phyloP scores from a whole-genome alignment of 2,113 vertebrate genomes.

The Copsychus sechellarum region DNA sequence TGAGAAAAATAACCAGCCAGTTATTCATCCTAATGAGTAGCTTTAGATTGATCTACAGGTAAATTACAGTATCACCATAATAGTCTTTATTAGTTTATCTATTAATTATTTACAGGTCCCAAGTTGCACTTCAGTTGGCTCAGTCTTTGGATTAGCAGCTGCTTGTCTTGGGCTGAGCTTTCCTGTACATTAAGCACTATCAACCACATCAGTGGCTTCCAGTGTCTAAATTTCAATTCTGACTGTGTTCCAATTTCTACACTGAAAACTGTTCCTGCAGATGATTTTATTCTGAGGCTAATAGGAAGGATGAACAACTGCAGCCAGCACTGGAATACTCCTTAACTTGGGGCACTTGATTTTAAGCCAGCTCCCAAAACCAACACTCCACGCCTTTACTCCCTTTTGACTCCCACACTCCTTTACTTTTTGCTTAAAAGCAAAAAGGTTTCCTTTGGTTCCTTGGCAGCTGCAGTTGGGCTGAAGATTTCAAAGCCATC shows the following conservation, averaged over 20 bases:
- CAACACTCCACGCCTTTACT: not conserved
- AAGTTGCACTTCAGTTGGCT: not conserved
- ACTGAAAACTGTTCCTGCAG: not conserved
- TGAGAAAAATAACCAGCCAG: not conserved
- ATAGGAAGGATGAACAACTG: accelerated
- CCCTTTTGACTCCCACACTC: accelerated
- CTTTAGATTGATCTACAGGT: not conserved
- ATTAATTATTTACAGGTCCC: conserved; percentile 11
- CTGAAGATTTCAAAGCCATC: not conserved
- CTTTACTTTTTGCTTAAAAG: not conserved
- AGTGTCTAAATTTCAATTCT: not conserved
- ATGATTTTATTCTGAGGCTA: not conserved
- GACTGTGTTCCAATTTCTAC: not conserved
- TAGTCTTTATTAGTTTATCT: not conserved
- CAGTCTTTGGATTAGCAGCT: not conserved
- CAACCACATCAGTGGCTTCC: not conserved
- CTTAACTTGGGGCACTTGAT: too few species aligned
- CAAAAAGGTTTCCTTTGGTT: not conserved
- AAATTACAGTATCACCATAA: not conserved
- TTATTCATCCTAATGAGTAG: not conserved
- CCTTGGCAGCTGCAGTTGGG: not conserved
- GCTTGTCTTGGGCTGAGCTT: not conserved
- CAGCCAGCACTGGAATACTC: not conserved
- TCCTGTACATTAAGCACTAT: not conserved
- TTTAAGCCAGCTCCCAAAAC: not conserved